Evolutionary conservation across 1,140 invertebrate genomes (phyloP), one percentile per base, ranked within the genome.

Genomic region (Adelges cooleyi): DNA sequence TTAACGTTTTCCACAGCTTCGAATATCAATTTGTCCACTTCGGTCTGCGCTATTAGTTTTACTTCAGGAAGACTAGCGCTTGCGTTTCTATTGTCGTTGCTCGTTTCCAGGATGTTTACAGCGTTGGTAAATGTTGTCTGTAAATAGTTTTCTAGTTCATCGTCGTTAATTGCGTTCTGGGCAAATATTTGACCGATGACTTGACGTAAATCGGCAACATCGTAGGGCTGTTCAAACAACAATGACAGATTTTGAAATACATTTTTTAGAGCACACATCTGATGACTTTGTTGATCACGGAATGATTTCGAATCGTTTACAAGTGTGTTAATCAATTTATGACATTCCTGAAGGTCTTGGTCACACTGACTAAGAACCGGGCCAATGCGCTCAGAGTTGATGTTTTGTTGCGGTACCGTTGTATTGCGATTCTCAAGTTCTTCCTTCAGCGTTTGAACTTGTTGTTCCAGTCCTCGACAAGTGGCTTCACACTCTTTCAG

Each of bases 401-500:
- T 6, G 11, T 11, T 33, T 11, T 33, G 29, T 6, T 33, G 5
- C 5, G 11, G 11, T 33, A 6, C 5, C 11, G 11, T 6, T 11
- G 11, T 33, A 6, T 11, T 33, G 5, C 5, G 5, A 33, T 33
- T 33, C 11, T 33, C 29, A 33, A 62, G 17, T 46, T 62, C 42
- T 22, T 62, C n/a, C 20, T 17, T 46, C 27, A 62, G 33, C 10
- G 23, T 15, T 8, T 6, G 10, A 15, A 62, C 56, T 62, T 62
- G 23, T 13, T 62, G 56, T 22, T 62, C 17, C 22, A 62, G 46
- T 8, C 15, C 2, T 33, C 8, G 44, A 62, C 42, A 62, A 29
- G 42, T 62, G 1, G 15, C 46, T 48, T 62, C 56, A 29, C 25
- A 48, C 33, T 62, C 56, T 62, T 62, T 62, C 33, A 62, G 33